Conservation (phyloP, 2,113 vertebrate species). For the Chaetodon auriga region DNA sequence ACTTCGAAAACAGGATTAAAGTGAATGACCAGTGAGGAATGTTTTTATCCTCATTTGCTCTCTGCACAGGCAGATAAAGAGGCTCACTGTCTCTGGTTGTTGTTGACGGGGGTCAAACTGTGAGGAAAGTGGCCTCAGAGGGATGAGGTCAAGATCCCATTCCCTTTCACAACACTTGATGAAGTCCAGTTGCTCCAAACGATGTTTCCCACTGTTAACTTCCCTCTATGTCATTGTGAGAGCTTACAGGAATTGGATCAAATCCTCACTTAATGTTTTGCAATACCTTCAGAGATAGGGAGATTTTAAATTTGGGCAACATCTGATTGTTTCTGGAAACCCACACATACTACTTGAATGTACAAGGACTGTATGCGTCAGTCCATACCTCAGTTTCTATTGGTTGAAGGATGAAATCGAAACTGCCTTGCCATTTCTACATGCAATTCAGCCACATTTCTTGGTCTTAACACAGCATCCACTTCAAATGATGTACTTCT, state of each 20-base stretch:
- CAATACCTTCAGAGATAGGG: too few species aligned
- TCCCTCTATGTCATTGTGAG: not conserved
- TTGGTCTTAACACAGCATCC: too few species aligned
- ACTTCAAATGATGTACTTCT: not conserved
- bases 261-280: too few species aligned
- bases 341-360: too few species aligned
- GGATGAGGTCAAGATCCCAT: slow-evolving; percentile 3
- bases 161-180: slow-evolving; percentile 12
- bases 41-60: slow-evolving; percentile 5
- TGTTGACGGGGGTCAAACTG: slow-evolving; percentile 1
- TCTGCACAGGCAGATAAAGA: slow-evolving; percentile 23
- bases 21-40: not conserved
- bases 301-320: too few species aligned
- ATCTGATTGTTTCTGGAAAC: too few species aligned
- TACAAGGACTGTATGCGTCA: too few species aligned
- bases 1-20: not conserved
- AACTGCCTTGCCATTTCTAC: not conserved
- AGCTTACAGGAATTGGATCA: too few species aligned
- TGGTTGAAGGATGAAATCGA: not conserved
- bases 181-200: not conserved
- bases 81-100: slow-evolving; percentile 19
- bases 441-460: not conserved
- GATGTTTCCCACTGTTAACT: not conserved
- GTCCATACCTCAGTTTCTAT: too few species aligned
- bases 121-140: not conserved